Base-by-base conservation (phyloP, 1,140 invertebrate species). In the Eumaeus atala region DNA sequence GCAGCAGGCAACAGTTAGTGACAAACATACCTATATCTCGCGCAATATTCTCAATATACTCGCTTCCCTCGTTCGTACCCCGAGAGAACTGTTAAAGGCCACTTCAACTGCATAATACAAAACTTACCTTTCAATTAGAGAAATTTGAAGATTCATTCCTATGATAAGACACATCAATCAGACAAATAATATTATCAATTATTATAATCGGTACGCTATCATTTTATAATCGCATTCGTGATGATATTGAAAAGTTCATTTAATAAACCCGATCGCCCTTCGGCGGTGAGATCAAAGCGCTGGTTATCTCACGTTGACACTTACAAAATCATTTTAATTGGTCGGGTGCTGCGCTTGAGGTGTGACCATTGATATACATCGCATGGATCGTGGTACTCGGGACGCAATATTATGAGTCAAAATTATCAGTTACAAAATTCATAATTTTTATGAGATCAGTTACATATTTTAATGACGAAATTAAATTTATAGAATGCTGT, bases 281-380 rank as follows among this genome's bases (percentile, higher is more conserved):
- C 57, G 57, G 64, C 72, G 76, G 80, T 64, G 62, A 48, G 65
- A 60, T 75, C 69, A 79, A 79, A 79, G 40, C 33, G 35, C 40
- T 54, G 12, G 55, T 84, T 79, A 81, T 84, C 80, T 76, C 52
- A 48, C 47, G 70, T 77, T 84, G 77, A 84, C 80, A 81, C 74
- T 81, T 68, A 84, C 77, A 81, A 84, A 84, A 81, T 78, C 74
- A 75, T 80, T 84, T 84, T 84, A 84, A 84, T 84, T 84, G 79
- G 68, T 63, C 60, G 53, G 57, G 12, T 44, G n/a, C 42, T 59
- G 60, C 47, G 50, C 58, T 59, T 61, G 44, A 55, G 12, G 12
- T 18, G 40, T 16, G 40, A 44, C 62, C 61, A 51, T 14, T 44
- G 40, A 44, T 44, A 16, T 38, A 58, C 28, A 28, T 28, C 21